phyloP scores from a whole-genome alignment of 2,888 invertebrate genomes.

The Automeris io region DNA sequence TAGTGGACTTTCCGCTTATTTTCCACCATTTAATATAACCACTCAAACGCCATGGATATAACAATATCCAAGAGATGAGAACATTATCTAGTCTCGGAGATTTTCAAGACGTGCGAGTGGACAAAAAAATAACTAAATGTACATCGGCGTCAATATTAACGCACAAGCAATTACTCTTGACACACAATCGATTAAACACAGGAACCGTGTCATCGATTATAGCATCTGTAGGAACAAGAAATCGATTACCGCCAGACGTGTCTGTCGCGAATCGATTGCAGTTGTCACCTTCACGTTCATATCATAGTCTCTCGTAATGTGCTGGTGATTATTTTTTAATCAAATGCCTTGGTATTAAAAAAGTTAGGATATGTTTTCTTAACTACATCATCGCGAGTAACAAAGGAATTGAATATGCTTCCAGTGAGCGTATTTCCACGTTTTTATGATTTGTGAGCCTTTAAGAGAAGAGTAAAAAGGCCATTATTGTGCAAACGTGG shows the following conservation, averaged over 20 bases:
- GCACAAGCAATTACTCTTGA: constrained; percentile 14
- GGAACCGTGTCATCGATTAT: constrained; percentile 51
- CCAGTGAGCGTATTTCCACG: too few species aligned
- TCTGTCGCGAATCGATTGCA: constrained; percentile 70
- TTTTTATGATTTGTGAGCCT: too few species aligned
- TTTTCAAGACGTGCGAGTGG: background rate
- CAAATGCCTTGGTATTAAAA: constrained; percentile 14
- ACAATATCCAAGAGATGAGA: too few species aligned
- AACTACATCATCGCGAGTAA: too few species aligned
- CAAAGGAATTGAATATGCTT: too few species aligned
- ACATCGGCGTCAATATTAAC: constrained; percentile 2
- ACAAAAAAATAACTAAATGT: background rate
- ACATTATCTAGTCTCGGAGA: too few species aligned
- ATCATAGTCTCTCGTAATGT: constrained; percentile 7
- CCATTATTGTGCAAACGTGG: too few species aligned
- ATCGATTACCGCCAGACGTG: constrained; percentile 63
- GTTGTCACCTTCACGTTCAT: constrained; percentile 60
- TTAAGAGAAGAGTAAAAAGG: too few species aligned
- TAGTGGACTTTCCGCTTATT: too few species aligned
- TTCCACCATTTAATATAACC: too few species aligned
- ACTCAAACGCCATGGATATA: too few species aligned
- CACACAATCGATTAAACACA: constrained; percentile 39
- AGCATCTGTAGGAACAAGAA: constrained; percentile 43
- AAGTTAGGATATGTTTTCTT: too few species aligned
- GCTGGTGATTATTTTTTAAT: constrained; percentile 17